Conservation (phyloP, 2,888 invertebrate species). For the Drosophila subquinaria region DNA sequence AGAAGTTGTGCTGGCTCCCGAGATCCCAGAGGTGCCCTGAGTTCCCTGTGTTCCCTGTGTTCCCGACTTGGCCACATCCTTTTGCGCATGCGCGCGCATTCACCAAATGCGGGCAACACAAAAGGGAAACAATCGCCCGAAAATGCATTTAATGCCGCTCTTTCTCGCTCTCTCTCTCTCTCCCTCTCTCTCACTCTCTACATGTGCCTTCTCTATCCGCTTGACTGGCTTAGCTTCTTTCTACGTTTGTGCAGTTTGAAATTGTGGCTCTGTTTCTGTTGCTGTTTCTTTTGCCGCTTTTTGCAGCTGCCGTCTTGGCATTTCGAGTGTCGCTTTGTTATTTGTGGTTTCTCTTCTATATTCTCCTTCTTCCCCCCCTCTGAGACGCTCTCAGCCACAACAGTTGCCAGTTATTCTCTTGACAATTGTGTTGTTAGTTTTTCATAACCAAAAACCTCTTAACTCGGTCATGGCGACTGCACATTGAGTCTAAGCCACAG, state of each 20-base stretch:
- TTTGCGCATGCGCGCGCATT: constrained; percentile 82
- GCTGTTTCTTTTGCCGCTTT: constrained; percentile 33
- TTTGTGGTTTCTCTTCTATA: constrained; percentile 41
- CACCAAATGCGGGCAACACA: constrained; percentile 38
- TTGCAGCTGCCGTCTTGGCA: constrained; percentile 78
- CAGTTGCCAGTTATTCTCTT: constrained; percentile 35
- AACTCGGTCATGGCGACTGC: constrained; percentile 58
- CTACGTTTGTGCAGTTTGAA: constrained; percentile 30
- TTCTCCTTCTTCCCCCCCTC: constrained; percentile 13
- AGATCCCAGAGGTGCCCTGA: background rate
- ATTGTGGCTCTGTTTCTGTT: constrained; percentile 26
- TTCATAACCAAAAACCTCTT: constrained; percentile 33
- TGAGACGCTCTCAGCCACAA: constrained; percentile 1
- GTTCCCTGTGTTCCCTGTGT: background rate
- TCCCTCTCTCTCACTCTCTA: background rate
- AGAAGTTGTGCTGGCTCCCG: background rate
- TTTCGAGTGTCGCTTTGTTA: constrained; percentile 73
- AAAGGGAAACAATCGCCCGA: constrained; percentile 44
- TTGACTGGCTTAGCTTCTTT: constrained; percentile 36
- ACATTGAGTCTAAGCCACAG: constrained; percentile 47
- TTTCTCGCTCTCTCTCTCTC: background rate
- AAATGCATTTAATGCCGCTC: constrained; percentile 66
- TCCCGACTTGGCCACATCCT: constrained; percentile 59
- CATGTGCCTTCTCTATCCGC: constrained; percentile 20
- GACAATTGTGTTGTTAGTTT: constrained; percentile 59